Conservation (phyloP, 2,888 invertebrate species). For the Lasioglossum calceatum region DNA sequence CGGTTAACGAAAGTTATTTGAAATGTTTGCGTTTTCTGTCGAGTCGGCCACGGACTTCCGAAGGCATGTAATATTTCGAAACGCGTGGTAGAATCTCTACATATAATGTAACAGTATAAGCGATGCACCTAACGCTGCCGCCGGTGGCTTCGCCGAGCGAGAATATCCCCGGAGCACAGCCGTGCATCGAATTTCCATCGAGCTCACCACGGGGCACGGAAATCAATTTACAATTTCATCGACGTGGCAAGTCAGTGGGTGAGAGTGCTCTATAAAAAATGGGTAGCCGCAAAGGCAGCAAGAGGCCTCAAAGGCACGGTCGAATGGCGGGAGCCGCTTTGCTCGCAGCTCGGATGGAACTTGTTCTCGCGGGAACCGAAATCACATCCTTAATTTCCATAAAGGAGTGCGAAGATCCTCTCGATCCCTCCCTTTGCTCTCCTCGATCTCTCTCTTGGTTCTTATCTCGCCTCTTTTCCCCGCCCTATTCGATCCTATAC, state of each 20-base stretch:
- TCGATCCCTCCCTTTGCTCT: neutral
- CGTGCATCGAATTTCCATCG: slow-evolving; percentile 10
- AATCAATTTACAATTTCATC: slow-evolving; percentile 55
- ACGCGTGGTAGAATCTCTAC: neutral
- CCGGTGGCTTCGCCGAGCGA: neutral
- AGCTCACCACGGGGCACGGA: neutral
- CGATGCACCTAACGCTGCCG: neutral
- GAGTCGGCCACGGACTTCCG: neutral
- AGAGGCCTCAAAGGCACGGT: slow-evolving; percentile 42
- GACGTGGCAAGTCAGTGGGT: slow-evolving; percentile 19
- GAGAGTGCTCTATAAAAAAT: slow-evolving; percentile 55
- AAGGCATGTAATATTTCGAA: neutral
- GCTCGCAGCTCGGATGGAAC: slow-evolving; percentile 41
- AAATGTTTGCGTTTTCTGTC: neutral
- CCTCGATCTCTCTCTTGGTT: neutral
- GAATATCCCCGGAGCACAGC: slow-evolving; percentile 4
- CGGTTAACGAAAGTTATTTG: neutral
- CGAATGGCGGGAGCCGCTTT: slow-evolving; percentile 23
- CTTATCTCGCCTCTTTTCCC: neutral
- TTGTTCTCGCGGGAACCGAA: slow-evolving; percentile 69
- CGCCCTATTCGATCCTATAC: neutral
- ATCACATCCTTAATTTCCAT: slow-evolving; percentile 79
- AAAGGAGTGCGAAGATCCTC: slow-evolving; percentile 64
- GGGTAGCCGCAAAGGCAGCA: slow-evolving; percentile 34
- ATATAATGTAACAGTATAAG: neutral